Evolutionary conservation across 1,140 invertebrate species (phyloP).

Genomic region (Panagrolaimus sp.): DNA sequence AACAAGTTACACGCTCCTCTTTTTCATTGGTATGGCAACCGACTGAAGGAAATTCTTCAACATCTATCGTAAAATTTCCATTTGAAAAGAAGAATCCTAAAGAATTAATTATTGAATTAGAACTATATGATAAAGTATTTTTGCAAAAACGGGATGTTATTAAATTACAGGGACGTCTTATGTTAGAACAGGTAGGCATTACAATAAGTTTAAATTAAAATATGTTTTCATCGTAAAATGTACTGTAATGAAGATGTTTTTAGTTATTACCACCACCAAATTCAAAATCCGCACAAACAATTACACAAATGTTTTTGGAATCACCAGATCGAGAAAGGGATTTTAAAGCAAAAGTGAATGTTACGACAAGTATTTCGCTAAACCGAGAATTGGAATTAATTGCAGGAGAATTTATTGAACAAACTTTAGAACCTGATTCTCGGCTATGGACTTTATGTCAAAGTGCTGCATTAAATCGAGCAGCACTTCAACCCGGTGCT

Average conservation of each 20-base stretch:
- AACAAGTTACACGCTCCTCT: constrained; percentile 54
- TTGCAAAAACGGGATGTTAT: constrained; percentile 36
- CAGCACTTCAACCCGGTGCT: constrained; percentile 31
- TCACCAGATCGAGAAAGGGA: constrained; percentile 28
- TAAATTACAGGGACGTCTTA: constrained; percentile 28
- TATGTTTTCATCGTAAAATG: background rate
- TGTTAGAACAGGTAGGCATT: constrained; percentile 26
- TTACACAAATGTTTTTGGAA: constrained; percentile 36
- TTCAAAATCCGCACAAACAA: constrained; percentile 30
- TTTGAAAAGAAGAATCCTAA: constrained; percentile 49
- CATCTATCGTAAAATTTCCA: constrained; percentile 57
- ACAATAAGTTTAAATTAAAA: no score
- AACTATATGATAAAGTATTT: constrained; percentile 42
- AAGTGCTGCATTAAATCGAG: constrained; percentile 37
- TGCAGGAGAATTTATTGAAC: constrained; percentile 41
- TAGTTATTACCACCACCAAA: constrained; percentile 34
- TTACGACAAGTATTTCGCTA: constrained; percentile 42
- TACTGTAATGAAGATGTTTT: background rate
- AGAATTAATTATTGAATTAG: constrained; percentile 37
- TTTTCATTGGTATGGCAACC: constrained; percentile 58
- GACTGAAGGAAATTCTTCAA: constrained; percentile 32
- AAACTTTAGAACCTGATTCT: constrained; percentile 32
- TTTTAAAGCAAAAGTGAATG: constrained; percentile 34
- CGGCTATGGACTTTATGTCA: constrained; percentile 44
- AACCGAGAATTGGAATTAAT: constrained; percentile 43